Base-by-base conservation (phyloP, 2,888 invertebrate genomes). In the Nebria brevicollis region DNA sequence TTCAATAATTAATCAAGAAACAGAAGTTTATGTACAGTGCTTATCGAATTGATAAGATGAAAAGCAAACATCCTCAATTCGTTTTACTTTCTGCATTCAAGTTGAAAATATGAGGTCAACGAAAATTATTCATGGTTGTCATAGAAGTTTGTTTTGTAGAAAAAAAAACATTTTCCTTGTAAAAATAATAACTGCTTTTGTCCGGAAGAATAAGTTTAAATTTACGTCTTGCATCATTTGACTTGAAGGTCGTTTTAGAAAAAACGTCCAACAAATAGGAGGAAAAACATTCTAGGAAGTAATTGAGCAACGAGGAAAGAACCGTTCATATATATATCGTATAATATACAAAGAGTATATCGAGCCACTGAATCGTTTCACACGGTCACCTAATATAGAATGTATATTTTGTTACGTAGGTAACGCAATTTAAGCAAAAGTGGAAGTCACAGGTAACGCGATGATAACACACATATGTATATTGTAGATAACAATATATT, bases 221-320 rank as follows among this genome's bases (percentile, higher is more conserved):
- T 72, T 26, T 41, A 73, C 70, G 75, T 80, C 75, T 80, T 80
- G 80, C 80, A 80, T 80, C 80, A 80, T 75, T 80, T 75, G 54
- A 75, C 80, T 43, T 72, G 80, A 80, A 80, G 80, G 80, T 80
- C 75, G 75, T 54, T 11, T 54, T 54, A 54, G 4, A 54, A 54
- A 54, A 54, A 54, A 8, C 6, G 54, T 54, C 54, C 2, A 54
- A 54, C 13, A 54, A 8, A 54, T 54, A 54, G 43, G 54, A 43
- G 15, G 54, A 70, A 80, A 34, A 80, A 80, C 75, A 80, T 34
- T 70, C 80, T 75, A 80, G 80, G 80, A 80, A 80, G 80, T 75
- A 34, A 41, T 34, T 42, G 75, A 75, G 20, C 20, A 73, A 80
- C 80, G 75, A 80, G 80, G 80, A 80, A 80, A 80, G 75, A 70